Evolutionary conservation across 2,797 vertebrate genomes (phyloP), one percentile per base, ranked within the genome.

Genomic region (Myripristis murdjan): DNA sequence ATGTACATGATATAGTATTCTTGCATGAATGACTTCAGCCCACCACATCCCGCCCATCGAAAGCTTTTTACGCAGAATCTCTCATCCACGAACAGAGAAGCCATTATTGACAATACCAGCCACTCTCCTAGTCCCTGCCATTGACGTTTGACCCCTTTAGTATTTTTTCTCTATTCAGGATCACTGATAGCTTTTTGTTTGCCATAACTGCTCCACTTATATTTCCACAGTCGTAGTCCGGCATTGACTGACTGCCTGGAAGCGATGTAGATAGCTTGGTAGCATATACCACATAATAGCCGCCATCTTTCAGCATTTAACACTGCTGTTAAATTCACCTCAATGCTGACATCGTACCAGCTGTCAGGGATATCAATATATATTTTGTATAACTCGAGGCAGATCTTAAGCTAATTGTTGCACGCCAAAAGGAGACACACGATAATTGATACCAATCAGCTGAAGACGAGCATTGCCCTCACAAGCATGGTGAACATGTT

Each of bases 181-280:
- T 87, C 90, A 89, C 90, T 90, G 92, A 94, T 94, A 90, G 91
- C 89, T 92, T 93, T 93, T 92, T 94, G 91, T 93, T 91, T 92
- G 87, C 90, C 75, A 90, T 94, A 94, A 94, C 91, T 91, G 88
- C 88, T 73, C 84, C 89, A 93, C 87, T 93, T 93, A 90, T 87
- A 86, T 81, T 83, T 91, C 79, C 81, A 56, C 60, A 77, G 73
- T 82, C 43, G 57, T 55, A 82, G 77, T 76, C 88, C 65, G 61
- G 77, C 77, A 91, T 86, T 86, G 91, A 93, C 88, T 85, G 82
- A 79, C 77, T 86, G 83, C 79, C 85, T 84, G 79, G 67, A 71
- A 85, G 77, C 73, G 16, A 73, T 65, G 53, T 58, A 88, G 82
- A 86, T 85, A 74, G 81, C 74, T 73, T 44, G 26, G 66, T 43